These are phyloP conservation scores for Psix sp. DNA, from an alignment of 1,140 invertebrate species.

Conservation along the genomic window DNA sequence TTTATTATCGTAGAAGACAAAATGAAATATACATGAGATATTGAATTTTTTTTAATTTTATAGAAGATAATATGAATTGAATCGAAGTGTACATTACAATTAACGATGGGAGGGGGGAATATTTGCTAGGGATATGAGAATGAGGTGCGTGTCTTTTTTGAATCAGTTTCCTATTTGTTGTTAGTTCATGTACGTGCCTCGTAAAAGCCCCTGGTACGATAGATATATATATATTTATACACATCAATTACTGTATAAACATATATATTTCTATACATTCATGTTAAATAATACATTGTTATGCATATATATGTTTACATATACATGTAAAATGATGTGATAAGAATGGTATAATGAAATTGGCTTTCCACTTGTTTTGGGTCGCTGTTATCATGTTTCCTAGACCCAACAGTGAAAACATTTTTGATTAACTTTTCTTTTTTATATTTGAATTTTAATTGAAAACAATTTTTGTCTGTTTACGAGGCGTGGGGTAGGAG, in stretches of 20 bases:
- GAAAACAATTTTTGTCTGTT: constrained; percentile 38
- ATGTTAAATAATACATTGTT: constrained; percentile 27
- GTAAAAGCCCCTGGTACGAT: constrained; percentile 71
- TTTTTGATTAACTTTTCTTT: constrained; percentile 34
- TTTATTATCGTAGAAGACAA: constrained; percentile 75
- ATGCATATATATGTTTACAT: constrained; percentile 17
- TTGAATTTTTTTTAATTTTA: constrained; percentile 78
- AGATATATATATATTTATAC: constrained; percentile 50
- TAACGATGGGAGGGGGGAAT: background rate
- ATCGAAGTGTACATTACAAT: constrained; percentile 14
- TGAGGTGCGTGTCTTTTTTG: constrained; percentile 47
- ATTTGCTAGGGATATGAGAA: constrained; percentile 34
- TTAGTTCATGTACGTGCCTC: constrained; percentile 65
- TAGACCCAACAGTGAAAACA: constrained; percentile 60
- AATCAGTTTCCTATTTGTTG: constrained; percentile 57
- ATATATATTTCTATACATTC: constrained; percentile 48
- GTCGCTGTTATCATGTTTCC: constrained; percentile 73
- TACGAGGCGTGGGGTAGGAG: constrained; percentile 34
- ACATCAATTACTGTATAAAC: constrained; percentile 54
- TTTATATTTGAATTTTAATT: constrained; percentile 36
- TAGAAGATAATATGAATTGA: constrained; percentile 56
- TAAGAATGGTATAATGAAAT: constrained; percentile 46
- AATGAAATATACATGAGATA: constrained; percentile 73
- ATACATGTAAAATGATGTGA: constrained; percentile 32
- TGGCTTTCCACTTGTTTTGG: constrained; percentile 64